phyloP scores from a whole-genome alignment of 1,140 invertebrate species.

The Helicoverpa zea region DNA sequence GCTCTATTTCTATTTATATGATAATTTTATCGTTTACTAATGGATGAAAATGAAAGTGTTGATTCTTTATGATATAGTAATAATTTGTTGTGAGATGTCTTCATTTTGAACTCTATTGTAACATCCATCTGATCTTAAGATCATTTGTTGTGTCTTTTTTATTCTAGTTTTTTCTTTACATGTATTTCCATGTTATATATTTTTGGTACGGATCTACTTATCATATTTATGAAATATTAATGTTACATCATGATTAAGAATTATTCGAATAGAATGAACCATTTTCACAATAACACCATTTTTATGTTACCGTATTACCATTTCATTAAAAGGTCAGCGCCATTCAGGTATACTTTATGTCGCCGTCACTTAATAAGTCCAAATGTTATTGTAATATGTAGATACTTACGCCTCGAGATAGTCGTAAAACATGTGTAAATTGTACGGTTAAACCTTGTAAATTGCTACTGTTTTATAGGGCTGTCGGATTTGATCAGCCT shows the following conservation, averaged over 20 bases:
- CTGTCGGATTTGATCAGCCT: not conserved
- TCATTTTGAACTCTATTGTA: not conserved
- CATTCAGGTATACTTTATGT: not conserved
- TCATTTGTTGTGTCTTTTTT: no score
- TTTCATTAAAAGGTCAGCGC: not conserved
- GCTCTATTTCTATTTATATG: constrained; percentile 8
- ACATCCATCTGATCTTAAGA: not conserved
- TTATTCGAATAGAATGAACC: not conserved
- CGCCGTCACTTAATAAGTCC: constrained; percentile 2
- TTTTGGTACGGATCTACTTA: no score
- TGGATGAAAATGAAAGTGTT: constrained; percentile 21
- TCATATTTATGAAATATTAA: no score
- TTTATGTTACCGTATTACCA: not conserved
- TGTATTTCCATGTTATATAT: not conserved
- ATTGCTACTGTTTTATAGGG: constrained; percentile 25
- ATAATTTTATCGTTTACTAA: constrained; percentile 22
- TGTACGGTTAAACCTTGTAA: constrained; percentile 20
- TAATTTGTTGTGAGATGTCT: not conserved
- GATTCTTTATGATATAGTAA: constrained; percentile 10
- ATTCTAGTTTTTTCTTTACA: no score
- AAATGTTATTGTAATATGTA: not conserved
- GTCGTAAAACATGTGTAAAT: constrained; percentile 41
- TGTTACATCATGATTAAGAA: not conserved
- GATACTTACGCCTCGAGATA: not conserved
- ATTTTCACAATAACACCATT: not conserved